phyloP scores from a whole-genome alignment of 1,140 invertebrate genomes.

The Cydia strobilella region DNA sequence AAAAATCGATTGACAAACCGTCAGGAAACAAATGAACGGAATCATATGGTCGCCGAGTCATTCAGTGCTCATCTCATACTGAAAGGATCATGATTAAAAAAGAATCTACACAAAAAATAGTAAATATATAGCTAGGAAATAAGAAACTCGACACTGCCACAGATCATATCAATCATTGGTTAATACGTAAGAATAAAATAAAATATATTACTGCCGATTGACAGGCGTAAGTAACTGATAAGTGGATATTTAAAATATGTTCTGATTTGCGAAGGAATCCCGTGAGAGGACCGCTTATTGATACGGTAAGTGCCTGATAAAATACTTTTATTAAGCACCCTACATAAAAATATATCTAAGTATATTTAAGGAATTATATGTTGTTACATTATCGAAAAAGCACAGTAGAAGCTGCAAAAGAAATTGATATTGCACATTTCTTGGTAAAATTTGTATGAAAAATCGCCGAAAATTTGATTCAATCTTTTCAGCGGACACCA shows the following conservation, averaged over 20 bases:
- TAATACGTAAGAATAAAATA: constrained; percentile 63
- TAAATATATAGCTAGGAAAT: constrained; percentile 55
- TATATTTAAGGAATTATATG: not conserved
- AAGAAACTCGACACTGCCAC: constrained; percentile 53
- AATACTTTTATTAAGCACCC: not conserved
- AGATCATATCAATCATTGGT: constrained; percentile 48
- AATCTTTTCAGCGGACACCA: constrained; percentile 39
- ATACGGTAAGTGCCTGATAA: constrained; percentile 36
- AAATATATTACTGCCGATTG: constrained; percentile 40
- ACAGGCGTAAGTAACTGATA: constrained; percentile 39
- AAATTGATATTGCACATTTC: not conserved
- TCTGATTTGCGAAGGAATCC: constrained; percentile 38
- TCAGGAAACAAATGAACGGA: constrained; percentile 73
- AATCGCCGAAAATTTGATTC: not conserved
- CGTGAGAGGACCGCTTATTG: constrained; percentile 33
- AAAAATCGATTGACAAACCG: constrained; percentile 59
- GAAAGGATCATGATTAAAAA: constrained; percentile 53
- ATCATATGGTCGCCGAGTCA: constrained; percentile 76
- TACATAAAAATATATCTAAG: not conserved
- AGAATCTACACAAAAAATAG: constrained; percentile 47
- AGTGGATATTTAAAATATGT: constrained; percentile 49
- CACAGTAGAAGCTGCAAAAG: constrained; percentile 3
- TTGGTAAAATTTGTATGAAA: not conserved
- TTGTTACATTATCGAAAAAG: not conserved
- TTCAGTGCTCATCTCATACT: constrained; percentile 54